These are phyloP conservation scores for Neoarius graeffei DNA, from an alignment of 2,113 vertebrate species.

Conservation along the genomic window DNA sequence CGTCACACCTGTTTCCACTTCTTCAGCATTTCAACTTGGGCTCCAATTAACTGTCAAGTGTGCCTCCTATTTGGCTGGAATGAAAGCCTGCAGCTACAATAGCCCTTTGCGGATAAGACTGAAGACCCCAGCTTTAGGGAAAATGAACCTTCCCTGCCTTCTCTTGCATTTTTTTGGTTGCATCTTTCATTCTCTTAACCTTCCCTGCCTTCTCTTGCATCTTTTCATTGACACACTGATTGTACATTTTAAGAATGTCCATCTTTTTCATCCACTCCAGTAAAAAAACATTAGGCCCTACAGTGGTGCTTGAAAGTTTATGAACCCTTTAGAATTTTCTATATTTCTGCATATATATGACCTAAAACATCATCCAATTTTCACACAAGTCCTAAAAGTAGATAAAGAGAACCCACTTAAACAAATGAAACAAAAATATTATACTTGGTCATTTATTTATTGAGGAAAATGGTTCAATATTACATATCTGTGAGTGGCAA, in stretches of 20 bases:
- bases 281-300: background rate
- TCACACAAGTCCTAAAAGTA: no score
- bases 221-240: background rate
- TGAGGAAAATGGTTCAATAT: no score
- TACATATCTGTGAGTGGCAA: no score
- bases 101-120: background rate
- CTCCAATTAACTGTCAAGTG: background rate
- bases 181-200: no score
- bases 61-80: conserved; percentile 10
- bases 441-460: no score
- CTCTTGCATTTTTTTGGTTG: background rate
- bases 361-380: no score
- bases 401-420: no score
- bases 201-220: background rate
- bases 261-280: background rate
- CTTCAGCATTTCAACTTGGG: background rate
- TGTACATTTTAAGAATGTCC: background rate
- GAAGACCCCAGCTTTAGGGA: background rate
- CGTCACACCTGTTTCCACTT: conserved; percentile 2
- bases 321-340: no score
- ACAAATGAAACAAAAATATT: no score
- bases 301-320: no score
- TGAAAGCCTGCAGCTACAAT: background rate
- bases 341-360: no score
- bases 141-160: background rate